Evolutionary conservation across 92 coral and sea anemone species (phyloP), one percentile per base, ranked within the genome.

Genomic region (Epizoanthus ramosus): DNA sequence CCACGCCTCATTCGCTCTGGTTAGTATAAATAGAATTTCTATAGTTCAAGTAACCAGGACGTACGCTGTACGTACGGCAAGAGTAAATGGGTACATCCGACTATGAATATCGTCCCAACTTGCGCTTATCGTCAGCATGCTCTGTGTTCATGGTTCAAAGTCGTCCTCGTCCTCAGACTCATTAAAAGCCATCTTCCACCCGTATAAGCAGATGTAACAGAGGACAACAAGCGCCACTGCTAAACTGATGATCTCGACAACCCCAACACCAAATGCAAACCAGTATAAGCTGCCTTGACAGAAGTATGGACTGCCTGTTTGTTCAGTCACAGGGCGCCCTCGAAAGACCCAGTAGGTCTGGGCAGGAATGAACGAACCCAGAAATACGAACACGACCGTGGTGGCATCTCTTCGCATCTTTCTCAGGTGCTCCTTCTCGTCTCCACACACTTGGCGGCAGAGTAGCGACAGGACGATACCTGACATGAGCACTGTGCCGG

Each of bases 341-440:
- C 63, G 60, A 31, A 77, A 77, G 37, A 77, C 82, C 82, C 82
- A 77, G 58, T 77, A 77, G 50, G 82, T 77, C 68, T 77, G 82
- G 10, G 82, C 82, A 2, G 82, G 82, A 9, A 61, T 77, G 70
- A 77, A 77, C 3, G 82, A 77, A 16, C 70, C 82, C 37, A 39
- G 18, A 19, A 77, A 77, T 13, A 77, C 82, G 31, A 77, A 61
- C 43, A 77, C 71, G 7, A 60, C 71, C 0, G 56, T 60, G 18
- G 82, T 43, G 14, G 65, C 24, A 18, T 77, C 82, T 19, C 82
- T 37, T 8, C 82, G 60, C 57, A 77, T 77, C 23, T 35, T 77
- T 39, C 82, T 77, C 3, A 60, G 15, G 70, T 65, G 53, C 5
- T 77, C 82, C 23, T 61, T 22, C 28, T 59, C 58, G 5, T 77